Evolutionary conservation across 2,888 invertebrate genomes (phyloP), one percentile per base, ranked within the genome.

Genomic region (Selenia dentaria): DNA sequence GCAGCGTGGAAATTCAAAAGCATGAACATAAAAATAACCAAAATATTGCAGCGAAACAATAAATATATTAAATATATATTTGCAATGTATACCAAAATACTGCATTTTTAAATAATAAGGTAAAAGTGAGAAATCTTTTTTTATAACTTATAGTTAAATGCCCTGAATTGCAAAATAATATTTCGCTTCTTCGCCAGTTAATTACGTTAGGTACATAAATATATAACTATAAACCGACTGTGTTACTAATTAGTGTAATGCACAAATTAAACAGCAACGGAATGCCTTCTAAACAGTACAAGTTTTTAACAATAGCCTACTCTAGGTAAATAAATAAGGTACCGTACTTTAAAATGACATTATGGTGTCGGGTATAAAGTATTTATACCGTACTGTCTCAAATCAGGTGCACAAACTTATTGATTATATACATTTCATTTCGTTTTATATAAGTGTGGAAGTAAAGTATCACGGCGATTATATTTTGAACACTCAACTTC

Each of bases 241-340:
- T 87, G 85, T 87, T 87, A 88, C 79, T 84, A 82, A 71, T 54
- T 79, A 85, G 79, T 67, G 81, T 87, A 80, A 81, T 75, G 72
- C 86, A 83, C 75, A 79, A 74, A 69, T 70, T 69, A 74, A 75
- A 68, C 75, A 81, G 73, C 73, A 91, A 91, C 91, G 87, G 84
- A 74, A 89, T 91, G 91, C 91, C 91, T 91, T 91, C 75, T 66
- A 69, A 64, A 86, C 91, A 91, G 91, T 91, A 91, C 91, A 91
- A 91, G 77, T 87, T n/a, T n/a, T 77, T 24, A 32, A 74, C 87
- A 86, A 88, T 90, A 90, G 80, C 83, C 78, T 88, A 85, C 76
- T 46, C 10, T 87, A 86, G 83, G 74, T 84, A 79, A 84, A 73
- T 73, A 64, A 64, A 71, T 76, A 79, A 76, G 68, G 71, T 60